A percentile compares a stretch with the other conserved stretches of the same genome.
These are phyloP conservation scores for Zelostemma sp. DNA, from an alignment of 1,140 invertebrate genomes.

Conservation along the genomic window DNA sequence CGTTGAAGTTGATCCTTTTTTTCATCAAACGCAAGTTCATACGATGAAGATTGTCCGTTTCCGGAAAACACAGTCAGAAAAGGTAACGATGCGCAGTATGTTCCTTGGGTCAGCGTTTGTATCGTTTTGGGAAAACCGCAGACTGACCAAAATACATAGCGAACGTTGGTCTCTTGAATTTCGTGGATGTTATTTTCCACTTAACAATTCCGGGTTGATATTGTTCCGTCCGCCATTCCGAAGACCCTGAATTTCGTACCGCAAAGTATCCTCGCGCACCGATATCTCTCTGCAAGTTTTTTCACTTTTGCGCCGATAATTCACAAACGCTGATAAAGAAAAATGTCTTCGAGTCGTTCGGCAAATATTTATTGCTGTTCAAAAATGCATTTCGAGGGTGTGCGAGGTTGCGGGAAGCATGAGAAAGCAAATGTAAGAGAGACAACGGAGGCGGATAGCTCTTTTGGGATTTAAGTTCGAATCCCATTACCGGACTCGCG, in stretches of 20 bases:
- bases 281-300: no score
- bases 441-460: constrained; percentile 61
- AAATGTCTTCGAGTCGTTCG: not conserved
- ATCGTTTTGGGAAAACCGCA: constrained; percentile 39
- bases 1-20: not conserved
- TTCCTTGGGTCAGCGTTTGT: constrained; percentile 33
- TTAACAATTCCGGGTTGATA: no score
- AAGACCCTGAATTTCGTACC: no score
- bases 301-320: not conserved
- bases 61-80: constrained; percentile 37
- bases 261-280: no score
- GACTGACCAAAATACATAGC: constrained; percentile 35
- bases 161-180: constrained; percentile 24
- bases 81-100: constrained; percentile 36
- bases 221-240: no score
- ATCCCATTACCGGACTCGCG: constrained; percentile 72
- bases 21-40: constrained; percentile 22
- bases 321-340: not conserved
- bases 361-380: not conserved
- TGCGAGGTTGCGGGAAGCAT: no score
- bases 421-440: constrained; percentile 45
- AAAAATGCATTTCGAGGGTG: not conserved
- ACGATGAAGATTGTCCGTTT: constrained; percentile 26
- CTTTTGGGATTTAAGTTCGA: constrained; percentile 66
- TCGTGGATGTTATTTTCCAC: constrained; percentile 24